phyloP scores from a whole-genome alignment of 2,888 invertebrate species.

The Ernsta delagoae region DNA sequence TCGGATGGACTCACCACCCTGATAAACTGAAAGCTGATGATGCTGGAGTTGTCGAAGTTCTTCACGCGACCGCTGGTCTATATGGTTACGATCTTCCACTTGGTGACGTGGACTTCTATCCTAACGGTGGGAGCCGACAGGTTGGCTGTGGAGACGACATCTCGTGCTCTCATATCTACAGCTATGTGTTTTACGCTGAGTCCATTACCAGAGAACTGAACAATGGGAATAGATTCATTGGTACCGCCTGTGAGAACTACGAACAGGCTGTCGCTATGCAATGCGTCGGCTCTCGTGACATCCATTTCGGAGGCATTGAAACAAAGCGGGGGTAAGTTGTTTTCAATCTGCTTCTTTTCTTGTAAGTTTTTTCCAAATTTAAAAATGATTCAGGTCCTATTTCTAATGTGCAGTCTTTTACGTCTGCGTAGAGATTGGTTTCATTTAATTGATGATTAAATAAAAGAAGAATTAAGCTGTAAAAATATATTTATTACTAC shows the following conservation, averaged over 20 bases:
- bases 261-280: conserved; percentile 52
- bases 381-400: too few relatives aligned
- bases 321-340: conserved; percentile 58
- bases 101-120: conserved; percentile 72
- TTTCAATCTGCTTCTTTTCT: too few relatives aligned
- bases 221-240: conserved; percentile 59
- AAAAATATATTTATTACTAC: too few relatives aligned
- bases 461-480: too few relatives aligned
- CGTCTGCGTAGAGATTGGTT: too few relatives aligned
- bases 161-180: conserved; percentile 61
- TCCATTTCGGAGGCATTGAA: conserved; percentile 62
- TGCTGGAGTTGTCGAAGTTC: conserved; percentile 69
- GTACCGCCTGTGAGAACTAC: conserved; percentile 62
- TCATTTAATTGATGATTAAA: too few relatives aligned
- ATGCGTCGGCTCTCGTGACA: conserved; percentile 59
- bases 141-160: conserved; percentile 57
- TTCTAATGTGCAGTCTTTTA: too few relatives aligned
- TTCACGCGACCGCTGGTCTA: conserved; percentile 66
- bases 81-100: conserved; percentile 69
- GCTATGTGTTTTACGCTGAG: conserved; percentile 68
- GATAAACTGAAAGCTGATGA: conserved; percentile 57
- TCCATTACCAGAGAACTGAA: conserved; percentile 53
- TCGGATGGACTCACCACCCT: conserved; percentile 73
- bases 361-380: too few relatives aligned
- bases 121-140: conserved; percentile 71